Percentiles rank a stretch among this genome's conserved stretches.
Evolutionary conservation across 2,888 invertebrate genomes (phyloP).

Genomic region (Crepidodera aurea): DNA sequence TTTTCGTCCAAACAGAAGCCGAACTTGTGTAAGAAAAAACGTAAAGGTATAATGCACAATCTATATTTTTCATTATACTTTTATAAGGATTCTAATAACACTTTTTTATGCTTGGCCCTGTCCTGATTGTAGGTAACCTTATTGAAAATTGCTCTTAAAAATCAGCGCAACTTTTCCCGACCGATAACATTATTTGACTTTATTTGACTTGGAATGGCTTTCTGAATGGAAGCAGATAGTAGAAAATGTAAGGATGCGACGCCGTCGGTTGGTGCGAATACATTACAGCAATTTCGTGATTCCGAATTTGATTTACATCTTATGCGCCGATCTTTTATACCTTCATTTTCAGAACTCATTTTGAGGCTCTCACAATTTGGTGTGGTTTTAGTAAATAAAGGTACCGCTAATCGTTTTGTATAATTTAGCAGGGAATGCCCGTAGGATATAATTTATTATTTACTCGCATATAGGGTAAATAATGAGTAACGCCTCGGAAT

Average conservation of each 20-base stretch:
- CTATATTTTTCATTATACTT: too few species aligned
- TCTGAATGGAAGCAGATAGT: slow-evolving; percentile 28
- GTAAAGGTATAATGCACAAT: too few species aligned
- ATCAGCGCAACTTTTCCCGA: neutral
- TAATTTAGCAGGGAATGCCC: too few species aligned
- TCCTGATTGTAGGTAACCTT: too few species aligned
- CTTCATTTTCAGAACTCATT: slow-evolving; percentile 25
- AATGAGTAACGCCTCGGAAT: too few species aligned
- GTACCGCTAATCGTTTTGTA: neutral
- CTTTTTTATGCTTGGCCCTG: too few species aligned
- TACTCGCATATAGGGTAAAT: too few species aligned
- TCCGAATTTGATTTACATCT: slow-evolving; percentile 32
- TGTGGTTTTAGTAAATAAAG: neutral
- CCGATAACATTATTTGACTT: slow-evolving; percentile 22
- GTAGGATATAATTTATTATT: too few species aligned
- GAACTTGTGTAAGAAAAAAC: too few species aligned
- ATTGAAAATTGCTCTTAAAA: too few species aligned
- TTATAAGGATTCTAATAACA: too few species aligned
- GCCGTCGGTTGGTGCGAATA: slow-evolving; percentile 24
- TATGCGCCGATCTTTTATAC: slow-evolving; percentile 26
- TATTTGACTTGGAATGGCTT: slow-evolving; percentile 27
- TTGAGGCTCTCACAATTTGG: neutral
- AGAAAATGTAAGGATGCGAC: slow-evolving; percentile 25
- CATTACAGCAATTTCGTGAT: slow-evolving; percentile 29
- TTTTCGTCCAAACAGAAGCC: too few species aligned